Base-by-base conservation (phyloP, 1,140 invertebrate species). In the Neodiprion fabricii region DNA sequence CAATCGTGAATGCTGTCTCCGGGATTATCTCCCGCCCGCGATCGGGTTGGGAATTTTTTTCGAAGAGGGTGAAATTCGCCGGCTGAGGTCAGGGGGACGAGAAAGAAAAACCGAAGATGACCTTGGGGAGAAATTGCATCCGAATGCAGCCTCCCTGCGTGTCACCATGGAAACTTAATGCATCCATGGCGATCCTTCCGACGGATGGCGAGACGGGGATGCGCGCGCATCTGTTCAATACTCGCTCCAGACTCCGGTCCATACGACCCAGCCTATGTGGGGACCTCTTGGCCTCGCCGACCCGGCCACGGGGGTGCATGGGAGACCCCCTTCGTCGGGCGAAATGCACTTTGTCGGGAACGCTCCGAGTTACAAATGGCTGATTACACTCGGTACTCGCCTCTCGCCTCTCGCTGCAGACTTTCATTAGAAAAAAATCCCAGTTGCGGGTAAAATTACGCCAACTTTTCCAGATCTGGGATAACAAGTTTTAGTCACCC, bases 161-260 rank as follows among this genome's bases (percentile, higher is more conserved):
- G 28, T 70, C 47, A 11, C 48, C 70, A 71, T 71, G 48, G 70
- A 10, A 71, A 71, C 70, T 61, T 14, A 48, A 71, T 71, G 70
- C 47, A 21, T 9, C 70, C 77, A 79, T 80, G 79, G 80, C 81
- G 77, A 83, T 81, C 78, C 76, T 72, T 70, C 73, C 71, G 74
- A 74, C 67, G 75, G 74, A 66, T 12, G 68, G 67, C 71, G 78
- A 76, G 72, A 40, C 28, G 28, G 5, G 72, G 77, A 70, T 86
- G 83, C 85, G 82, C 85, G 86, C 87, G 87, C 87, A 88, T 73
- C 85, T 83, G 87, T 84, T 88, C 87, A 84, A 88, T 88, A 87
- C 80, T 76, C 49, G 72, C 70, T 73, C 74, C 73, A 75, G 72
- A 78, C 77, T 77, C 78, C 71, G 75, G 76, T 76, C 76, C 76